Conservation (phyloP, 2,888 invertebrate genomes). For the Oxytorus armatus region DNA sequence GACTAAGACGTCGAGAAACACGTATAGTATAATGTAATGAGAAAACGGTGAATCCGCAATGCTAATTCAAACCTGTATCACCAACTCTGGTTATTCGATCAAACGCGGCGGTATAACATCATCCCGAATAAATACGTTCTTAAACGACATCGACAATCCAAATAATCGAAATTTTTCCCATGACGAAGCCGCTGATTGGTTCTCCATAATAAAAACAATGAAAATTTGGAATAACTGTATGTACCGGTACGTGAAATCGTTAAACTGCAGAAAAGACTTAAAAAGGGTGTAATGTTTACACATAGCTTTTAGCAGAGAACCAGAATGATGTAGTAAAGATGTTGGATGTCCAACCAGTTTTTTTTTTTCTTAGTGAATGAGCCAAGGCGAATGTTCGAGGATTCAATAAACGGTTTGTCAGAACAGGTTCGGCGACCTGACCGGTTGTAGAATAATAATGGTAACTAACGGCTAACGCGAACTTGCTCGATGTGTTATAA, state of each 20-base stretch:
- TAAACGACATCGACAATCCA: too few relatives aligned
- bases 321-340: too few relatives aligned
- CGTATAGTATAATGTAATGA: slow-evolving; percentile 27
- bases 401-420: slow-evolving; percentile 26
- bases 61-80: slow-evolving; percentile 36
- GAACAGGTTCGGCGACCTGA: slow-evolving; percentile 53
- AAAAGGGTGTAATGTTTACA: too few relatives aligned
- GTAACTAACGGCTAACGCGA: neutral
- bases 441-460: slow-evolving; percentile 2
- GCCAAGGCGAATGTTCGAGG: slow-evolving; percentile 17
- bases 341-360: too few relatives aligned
- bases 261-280: too few relatives aligned
- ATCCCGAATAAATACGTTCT: slow-evolving; percentile 32
- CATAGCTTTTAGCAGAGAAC: too few relatives aligned
- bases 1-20: slow-evolving; percentile 26
- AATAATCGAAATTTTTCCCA: too few relatives aligned
- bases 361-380: neutral
- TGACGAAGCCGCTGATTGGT: too few relatives aligned
- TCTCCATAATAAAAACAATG: too few relatives aligned
- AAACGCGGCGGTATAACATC: slow-evolving; percentile 50
- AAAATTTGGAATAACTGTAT: too few relatives aligned
- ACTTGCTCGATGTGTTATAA: neutral
- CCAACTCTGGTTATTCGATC: slow-evolving; percentile 6
- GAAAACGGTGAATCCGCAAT: slow-evolving; percentile 61
- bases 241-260: too few relatives aligned